Evolutionary conservation across 2,797 vertebrate genomes (phyloP), one percentile per base, ranked within the genome.

Genomic region (Delichon dasypus): DNA sequence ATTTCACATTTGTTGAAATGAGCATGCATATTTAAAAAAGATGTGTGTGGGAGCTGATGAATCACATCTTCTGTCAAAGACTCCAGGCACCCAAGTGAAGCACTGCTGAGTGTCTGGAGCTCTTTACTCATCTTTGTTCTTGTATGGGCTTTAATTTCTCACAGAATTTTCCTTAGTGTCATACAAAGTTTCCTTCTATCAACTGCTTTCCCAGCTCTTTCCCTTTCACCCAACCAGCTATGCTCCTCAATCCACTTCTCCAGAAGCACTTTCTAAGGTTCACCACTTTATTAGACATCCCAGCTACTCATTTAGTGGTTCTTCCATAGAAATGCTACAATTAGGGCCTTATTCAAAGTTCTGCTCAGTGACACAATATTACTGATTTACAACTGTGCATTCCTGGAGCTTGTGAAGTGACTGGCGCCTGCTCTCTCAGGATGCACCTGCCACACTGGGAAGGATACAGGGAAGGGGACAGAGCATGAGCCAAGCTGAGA

Each of bases 271-370:
- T 94, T 36, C 36, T 76, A 23, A 23, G 7, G 9, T 34, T 83
- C 71, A 64, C 1, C 9, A 67, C 84, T n/a, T 85, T 60, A 20
- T 82, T 53, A 88, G 36, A 44, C 86, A 71, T 48, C 84, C 50
- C n/a, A 20, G 23, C 16, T 81, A 90, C 74, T 95, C 55, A 48
- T 53, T 93, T 47, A 79, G 74, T 87, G 45, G 80, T 68, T 85
- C 67, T 88, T 81, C 34, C 44, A 66, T 13, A 77, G 66, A 93
- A 96, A 85, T 44, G 51, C n/a, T 74, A 86, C 89, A 66, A 83
- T 73, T 91, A 96, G 54, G 53, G 48, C 58, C 55, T 89, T 85
- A 95, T 96, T 96, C 93, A 96, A 74, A 85, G 72, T 73, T 88
- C 78, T 74, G 27, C 45, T 60, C 0, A 0, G 55, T 38, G 70